phyloP scores from a whole-genome alignment of 2,113 vertebrate species.

The Cyprinodon variegatus region DNA sequence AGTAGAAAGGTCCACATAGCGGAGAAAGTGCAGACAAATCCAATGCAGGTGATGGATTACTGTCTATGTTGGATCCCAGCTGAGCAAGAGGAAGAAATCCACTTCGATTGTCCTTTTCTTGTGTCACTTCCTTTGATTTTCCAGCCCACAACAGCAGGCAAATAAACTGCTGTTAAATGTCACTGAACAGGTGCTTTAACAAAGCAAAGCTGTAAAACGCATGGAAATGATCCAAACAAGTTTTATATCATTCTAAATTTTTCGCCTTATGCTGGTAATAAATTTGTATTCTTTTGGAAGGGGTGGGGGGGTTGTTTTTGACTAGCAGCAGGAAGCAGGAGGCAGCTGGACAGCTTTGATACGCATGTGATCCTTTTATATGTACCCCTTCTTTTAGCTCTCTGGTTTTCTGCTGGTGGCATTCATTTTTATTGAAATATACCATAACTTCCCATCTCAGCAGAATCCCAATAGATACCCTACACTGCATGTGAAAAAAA shows the following conservation, averaged over 20 bases:
- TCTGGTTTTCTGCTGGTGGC: conserved; percentile 15
- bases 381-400: conserved; percentile 26
- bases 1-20: background rate
- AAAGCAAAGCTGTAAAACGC: conserved; percentile 31
- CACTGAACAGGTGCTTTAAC: conserved; percentile 51
- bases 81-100: conserved; percentile 5
- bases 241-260: background rate
- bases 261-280: conserved; percentile 10
- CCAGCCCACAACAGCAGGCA: conserved; percentile 41
- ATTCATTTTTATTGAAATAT: background rate
- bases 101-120: conserved; percentile 1
- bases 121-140: conserved; percentile 35
- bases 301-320: background rate
- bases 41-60: conserved; percentile 29
- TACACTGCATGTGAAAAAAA: too few species aligned
- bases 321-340: background rate
- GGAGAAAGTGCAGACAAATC: conserved; percentile 10
- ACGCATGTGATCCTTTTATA: conserved; percentile 13
- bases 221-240: background rate
- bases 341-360: conserved; percentile 27
- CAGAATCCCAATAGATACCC: conserved; percentile 34
- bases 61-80: conserved; percentile 15
- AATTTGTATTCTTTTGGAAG: conserved; percentile 7
- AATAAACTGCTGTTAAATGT: conserved; percentile 52
- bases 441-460: background rate